Evolutionary conservation across 2,113 vertebrate genomes (phyloP).

Genomic region (Odontophorus gujanensis): DNA sequence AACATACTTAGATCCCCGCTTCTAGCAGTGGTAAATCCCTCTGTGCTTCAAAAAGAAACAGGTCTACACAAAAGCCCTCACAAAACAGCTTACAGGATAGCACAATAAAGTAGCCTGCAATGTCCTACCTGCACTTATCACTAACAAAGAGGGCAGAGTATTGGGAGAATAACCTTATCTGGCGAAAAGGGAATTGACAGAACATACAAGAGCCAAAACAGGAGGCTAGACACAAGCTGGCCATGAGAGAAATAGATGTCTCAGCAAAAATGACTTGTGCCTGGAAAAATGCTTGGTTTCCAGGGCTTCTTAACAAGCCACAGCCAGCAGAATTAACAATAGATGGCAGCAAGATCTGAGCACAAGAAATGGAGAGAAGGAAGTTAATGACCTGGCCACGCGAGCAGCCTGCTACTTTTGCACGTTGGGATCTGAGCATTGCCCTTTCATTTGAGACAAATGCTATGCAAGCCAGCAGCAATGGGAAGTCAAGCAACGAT

Average conservation of each 20-base stretch:
- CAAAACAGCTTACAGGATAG: not conserved
- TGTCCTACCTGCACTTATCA: not conserved
- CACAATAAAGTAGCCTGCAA: rapidly evolving
- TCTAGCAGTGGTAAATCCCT: not conserved
- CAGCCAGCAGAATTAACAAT: not conserved
- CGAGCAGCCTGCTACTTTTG: not conserved
- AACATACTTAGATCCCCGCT: not conserved
- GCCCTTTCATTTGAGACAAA: not conserved
- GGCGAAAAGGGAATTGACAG: not conserved
- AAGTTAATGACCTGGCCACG: not conserved
- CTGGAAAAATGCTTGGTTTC: not conserved
- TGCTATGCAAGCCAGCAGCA: slow-evolving; percentile 1
- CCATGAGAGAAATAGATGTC: not conserved
- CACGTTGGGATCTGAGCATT: not conserved
- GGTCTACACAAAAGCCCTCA: not conserved
- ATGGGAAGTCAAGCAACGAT: not conserved
- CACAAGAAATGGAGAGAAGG: slow-evolving; percentile 23
- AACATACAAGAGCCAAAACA: not conserved
- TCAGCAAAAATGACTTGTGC: not conserved
- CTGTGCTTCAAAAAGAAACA: not conserved
- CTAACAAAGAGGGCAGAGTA: not conserved
- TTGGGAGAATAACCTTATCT: not conserved
- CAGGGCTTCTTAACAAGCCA: not conserved
- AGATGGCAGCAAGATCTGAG: not conserved
- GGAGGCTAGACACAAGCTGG: not conserved